phyloP scores from a whole-genome alignment of 2,888 invertebrate species.

The Theodoxus fluviatilis region DNA sequence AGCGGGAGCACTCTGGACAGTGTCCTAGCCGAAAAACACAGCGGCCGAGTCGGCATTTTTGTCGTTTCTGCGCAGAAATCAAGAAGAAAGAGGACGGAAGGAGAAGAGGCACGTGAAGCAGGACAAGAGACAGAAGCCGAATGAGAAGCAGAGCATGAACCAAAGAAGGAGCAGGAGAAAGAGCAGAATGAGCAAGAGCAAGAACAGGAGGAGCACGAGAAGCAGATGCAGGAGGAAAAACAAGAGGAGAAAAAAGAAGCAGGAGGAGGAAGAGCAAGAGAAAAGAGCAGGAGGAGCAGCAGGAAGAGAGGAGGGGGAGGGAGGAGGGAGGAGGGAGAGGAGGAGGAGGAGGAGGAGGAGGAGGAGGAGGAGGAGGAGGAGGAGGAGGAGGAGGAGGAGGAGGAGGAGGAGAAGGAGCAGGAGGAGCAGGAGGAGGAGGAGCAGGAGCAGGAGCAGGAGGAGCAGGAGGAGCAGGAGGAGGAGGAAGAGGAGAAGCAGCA shows the following conservation, averaged over 20 bases:
- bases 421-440: constrained; percentile 16
- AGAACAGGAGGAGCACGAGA: background rate
- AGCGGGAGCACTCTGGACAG: too few relatives aligned
- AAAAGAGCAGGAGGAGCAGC: background rate
- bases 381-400: background rate
- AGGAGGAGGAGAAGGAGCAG: constrained; percentile 1
- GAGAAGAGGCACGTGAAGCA: too few relatives aligned
- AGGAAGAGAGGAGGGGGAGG: constrained; percentile 1
- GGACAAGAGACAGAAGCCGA: too few relatives aligned
- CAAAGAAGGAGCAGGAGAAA: constrained; percentile 4
- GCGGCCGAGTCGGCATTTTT: too few relatives aligned
- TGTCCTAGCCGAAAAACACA: too few relatives aligned
- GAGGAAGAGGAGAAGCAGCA: constrained; percentile 1
- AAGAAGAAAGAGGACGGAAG: too few relatives aligned
- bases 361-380: background rate
- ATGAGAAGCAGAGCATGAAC: too few relatives aligned
- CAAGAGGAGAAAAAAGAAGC: background rate
- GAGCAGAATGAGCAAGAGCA: constrained; percentile 4
- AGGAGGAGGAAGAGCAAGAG: too few relatives aligned
- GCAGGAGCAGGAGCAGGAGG: constrained; percentile 8
- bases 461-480: constrained; percentile 13
- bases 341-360: background rate
- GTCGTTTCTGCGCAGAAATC: too few relatives aligned
- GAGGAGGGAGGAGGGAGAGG: background rate
- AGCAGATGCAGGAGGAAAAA: background rate